Conservation (phyloP, 2,797 vertebrate genomes). For the Babyrousa celebensis region DNA sequence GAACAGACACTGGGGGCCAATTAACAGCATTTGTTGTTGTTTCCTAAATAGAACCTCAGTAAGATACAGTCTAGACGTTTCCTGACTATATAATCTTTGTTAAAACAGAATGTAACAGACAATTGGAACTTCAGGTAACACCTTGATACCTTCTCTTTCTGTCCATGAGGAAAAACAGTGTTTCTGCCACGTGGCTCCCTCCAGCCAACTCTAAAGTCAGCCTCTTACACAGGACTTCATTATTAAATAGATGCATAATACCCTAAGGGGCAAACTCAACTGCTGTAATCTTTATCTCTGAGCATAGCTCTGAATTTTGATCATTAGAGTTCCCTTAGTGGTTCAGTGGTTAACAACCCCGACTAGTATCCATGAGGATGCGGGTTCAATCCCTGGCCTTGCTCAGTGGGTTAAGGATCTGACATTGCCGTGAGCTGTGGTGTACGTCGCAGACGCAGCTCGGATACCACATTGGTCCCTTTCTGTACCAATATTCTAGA, state of each 20-base stretch:
- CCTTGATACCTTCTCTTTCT: background rate
- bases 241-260: background rate
- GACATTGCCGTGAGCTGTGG: too few relatives aligned
- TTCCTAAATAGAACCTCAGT: conserved; percentile 12
- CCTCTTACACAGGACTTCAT: background rate
- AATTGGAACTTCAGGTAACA: background rate
- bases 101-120: background rate
- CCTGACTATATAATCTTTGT: background rate
- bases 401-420: too few relatives aligned
- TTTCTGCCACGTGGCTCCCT: background rate
- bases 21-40: background rate
- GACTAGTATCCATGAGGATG: too few relatives aligned
- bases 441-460: too few relatives aligned
- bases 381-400: too few relatives aligned
- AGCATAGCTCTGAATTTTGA: background rate
- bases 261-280: background rate
- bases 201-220: background rate
- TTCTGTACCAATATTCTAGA: background rate
- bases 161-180: background rate
- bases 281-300: background rate
- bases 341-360: too few relatives aligned
- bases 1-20: background rate
- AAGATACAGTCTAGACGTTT: background rate
- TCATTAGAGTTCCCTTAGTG: background rate
- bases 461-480: background rate